Evolutionary conservation across 2,113 vertebrate species (phyloP).

Genomic region (Syrrhaptes paradoxus): DNA sequence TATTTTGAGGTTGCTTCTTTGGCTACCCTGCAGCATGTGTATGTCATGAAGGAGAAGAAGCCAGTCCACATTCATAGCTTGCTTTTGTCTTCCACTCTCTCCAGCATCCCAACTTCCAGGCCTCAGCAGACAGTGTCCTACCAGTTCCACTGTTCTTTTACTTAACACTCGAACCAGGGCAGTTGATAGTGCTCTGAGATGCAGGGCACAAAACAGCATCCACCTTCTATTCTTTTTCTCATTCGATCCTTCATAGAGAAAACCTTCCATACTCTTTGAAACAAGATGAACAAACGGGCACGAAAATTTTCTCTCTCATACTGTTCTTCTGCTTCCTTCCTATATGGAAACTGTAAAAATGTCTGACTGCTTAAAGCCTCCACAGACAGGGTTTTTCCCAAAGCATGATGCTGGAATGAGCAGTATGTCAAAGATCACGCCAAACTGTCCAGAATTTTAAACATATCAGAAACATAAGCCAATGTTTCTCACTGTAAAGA

Average conservation of each 20-base stretch:
- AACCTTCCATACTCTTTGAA: neutral
- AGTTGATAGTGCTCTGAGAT: neutral
- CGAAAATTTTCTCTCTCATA: neutral
- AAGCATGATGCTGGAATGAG: neutral
- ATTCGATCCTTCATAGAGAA: neutral
- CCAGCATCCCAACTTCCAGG: neutral
- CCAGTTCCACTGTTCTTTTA: neutral
- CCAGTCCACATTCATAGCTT: neutral
- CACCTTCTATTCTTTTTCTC: neutral
- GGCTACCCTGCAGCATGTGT: neutral
- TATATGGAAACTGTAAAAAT: neutral
- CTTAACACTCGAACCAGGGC: neutral
- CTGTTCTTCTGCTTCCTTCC: neutral
- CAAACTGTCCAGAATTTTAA: neutral
- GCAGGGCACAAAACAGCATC: neutral
- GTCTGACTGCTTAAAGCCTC: neutral
- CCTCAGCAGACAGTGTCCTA: neutral
- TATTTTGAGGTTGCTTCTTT: neutral
- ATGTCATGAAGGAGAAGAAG: neutral
- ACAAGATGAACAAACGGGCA: neutral
- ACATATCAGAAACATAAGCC: neutral
- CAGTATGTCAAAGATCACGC: neutral
- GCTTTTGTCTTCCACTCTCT: neutral
- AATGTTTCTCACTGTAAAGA: accelerated
- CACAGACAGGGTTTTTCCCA: neutral